Evolutionary conservation across 2,888 invertebrate genomes (phyloP).

Genomic region (Hedychridium roseum): DNA sequence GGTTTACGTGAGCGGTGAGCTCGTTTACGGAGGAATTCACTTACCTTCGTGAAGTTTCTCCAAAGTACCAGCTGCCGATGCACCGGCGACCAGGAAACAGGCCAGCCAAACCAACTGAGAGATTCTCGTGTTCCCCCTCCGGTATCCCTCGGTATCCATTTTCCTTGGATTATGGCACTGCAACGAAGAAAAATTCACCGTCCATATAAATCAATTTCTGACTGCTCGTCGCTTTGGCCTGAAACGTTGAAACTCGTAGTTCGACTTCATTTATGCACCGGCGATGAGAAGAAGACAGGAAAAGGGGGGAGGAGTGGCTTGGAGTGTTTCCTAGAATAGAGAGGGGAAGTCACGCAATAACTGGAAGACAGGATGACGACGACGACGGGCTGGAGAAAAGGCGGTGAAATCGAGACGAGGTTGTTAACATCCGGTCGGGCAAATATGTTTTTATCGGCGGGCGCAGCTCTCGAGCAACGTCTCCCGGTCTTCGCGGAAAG

Average conservation of each 20-base stretch:
- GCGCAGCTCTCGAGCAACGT: constrained; percentile 11
- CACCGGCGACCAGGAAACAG: constrained; percentile 42
- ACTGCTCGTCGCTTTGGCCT: no score
- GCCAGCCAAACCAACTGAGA: constrained; percentile 42
- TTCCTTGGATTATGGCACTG: constrained; percentile 49
- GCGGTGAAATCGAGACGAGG: constrained; percentile 21
- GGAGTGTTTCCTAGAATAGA: constrained; percentile 15
- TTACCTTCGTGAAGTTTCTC: constrained; percentile 61
- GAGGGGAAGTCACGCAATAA: constrained; percentile 11
- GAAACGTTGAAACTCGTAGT: no score
- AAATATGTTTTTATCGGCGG: constrained; percentile 56
- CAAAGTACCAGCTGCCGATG: constrained; percentile 53
- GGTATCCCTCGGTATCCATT: constrained; percentile 53
- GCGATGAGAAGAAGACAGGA: background rate
- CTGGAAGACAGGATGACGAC: constrained; percentile 15
- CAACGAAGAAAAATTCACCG: constrained; percentile 32
- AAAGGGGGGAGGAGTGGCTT: background rate
- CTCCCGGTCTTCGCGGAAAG: constrained; percentile 21
- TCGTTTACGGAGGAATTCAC: constrained; percentile 26
- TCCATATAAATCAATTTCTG: background rate
- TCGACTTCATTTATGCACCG: background rate
- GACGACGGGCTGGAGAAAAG: constrained; percentile 8
- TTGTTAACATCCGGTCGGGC: constrained; percentile 46
- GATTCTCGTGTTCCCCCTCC: constrained; percentile 45
- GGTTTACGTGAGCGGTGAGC: no score